Evolutionary conservation across 1,140 invertebrate species (phyloP).

Genomic region (Calycopis cecrops): DNA sequence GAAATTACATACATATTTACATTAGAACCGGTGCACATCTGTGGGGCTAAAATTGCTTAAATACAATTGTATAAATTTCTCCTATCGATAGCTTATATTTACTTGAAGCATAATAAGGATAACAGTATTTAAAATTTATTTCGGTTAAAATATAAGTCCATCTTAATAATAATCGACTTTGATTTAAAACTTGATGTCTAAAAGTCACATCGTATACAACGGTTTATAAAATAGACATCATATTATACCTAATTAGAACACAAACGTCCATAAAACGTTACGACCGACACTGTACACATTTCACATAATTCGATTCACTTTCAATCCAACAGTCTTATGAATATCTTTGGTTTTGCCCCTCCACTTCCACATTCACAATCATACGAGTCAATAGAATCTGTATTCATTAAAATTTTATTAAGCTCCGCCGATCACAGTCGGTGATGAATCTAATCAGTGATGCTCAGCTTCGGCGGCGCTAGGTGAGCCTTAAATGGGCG

Average conservation of each 20-base stretch:
- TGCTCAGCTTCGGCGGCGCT: slow-evolving; percentile 67
- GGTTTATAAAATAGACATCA: slow-evolving; percentile 69
- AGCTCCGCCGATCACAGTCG: slow-evolving; percentile 49
- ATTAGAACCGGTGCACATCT: slow-evolving; percentile 39
- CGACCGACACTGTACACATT: slow-evolving; percentile 39
- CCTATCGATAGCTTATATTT: slow-evolving; percentile 63
- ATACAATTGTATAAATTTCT: slow-evolving; percentile 65
- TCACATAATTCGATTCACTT: slow-evolving; percentile 31
- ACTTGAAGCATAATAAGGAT: slow-evolving; percentile 61
- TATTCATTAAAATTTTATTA: slow-evolving; percentile 23
- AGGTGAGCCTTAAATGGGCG: slow-evolving; percentile 85
- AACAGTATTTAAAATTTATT: slow-evolving; percentile 72
- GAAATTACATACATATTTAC: slow-evolving; percentile 65
- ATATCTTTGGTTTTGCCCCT: slow-evolving; percentile 43
- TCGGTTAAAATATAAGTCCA: slow-evolving; percentile 56
- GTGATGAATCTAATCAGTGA: slow-evolving; percentile 43
- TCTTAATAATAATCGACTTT: slow-evolving; percentile 55
- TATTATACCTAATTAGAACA: slow-evolving; percentile 64
- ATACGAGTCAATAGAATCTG: neutral
- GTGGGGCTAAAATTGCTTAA: slow-evolving; percentile 62
- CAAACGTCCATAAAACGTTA: slow-evolving; percentile 39
- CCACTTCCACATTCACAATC: slow-evolving; percentile 13
- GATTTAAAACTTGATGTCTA: slow-evolving; percentile 53
- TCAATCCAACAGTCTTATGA: slow-evolving; percentile 35
- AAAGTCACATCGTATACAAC: slow-evolving; percentile 72